A percentile compares a stretch with the other conserved stretches of the same genome.
phyloP scores from a whole-genome alignment of 2,113 vertebrate species.

The Natator depressus region DNA sequence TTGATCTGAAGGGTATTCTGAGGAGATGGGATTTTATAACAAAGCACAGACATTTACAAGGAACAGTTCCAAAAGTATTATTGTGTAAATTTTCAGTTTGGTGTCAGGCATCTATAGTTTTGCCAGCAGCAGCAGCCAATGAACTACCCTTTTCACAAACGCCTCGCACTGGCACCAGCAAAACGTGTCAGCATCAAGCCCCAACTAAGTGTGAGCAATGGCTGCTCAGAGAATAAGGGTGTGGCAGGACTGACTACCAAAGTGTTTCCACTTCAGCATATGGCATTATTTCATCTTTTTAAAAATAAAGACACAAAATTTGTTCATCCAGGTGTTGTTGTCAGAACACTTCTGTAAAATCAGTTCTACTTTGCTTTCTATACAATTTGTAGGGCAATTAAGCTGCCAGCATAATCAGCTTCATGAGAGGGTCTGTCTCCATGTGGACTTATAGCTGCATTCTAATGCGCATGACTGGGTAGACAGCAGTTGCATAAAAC shows the following conservation, averaged over 20 bases:
- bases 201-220: background rate
- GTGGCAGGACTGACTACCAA: background rate
- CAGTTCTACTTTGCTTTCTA: background rate
- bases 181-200: background rate
- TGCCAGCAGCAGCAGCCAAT: background rate
- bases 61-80: constrained; percentile 1
- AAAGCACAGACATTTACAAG: background rate
- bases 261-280: background rate
- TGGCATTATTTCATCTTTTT: background rate
- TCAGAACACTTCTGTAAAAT: background rate
- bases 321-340: background rate
- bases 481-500: background rate
- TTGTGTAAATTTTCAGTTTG: background rate
- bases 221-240: background rate
- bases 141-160: background rate
- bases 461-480: background rate
- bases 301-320: background rate
- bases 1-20: background rate
- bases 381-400: background rate
- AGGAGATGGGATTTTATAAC: constrained; percentile 15
- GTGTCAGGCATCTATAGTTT: background rate
- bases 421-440: background rate
- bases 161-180: background rate
- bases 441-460: background rate
- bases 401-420: background rate